Evolutionary conservation across 2,113 vertebrate genomes (phyloP).

Genomic region (Thryonomys swinderianus): DNA sequence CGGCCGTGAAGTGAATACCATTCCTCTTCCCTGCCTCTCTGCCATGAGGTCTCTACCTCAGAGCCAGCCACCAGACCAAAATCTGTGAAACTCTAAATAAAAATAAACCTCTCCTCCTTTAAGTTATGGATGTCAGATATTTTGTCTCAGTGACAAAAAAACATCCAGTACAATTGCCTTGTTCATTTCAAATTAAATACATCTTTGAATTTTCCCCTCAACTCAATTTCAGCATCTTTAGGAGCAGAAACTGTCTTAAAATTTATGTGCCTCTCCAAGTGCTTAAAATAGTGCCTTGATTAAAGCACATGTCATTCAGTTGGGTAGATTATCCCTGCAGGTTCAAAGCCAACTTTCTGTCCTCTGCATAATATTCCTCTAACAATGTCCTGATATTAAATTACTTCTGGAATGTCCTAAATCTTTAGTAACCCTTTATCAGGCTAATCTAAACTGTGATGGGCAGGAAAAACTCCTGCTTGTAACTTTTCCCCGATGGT

Average conservation of each 20-base stretch:
- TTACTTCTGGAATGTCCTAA: conserved; percentile 65
- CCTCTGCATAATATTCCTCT: conserved; percentile 42
- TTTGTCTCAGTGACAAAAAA: neutral
- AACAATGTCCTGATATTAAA: conserved; percentile 55
- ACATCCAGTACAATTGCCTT: neutral
- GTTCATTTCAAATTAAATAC: neutral
- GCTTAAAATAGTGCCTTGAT: conserved; percentile 36
- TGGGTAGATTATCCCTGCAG: neutral
- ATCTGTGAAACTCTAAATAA: neutral
- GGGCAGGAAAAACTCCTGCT: conserved; percentile 38
- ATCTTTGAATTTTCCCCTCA: conserved; percentile 25
- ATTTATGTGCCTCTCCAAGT: neutral
- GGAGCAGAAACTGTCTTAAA: neutral
- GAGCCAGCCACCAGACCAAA: neutral
- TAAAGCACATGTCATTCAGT: conserved; percentile 46
- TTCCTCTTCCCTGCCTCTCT: neutral
- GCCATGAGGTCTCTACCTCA: too few relatives aligned
- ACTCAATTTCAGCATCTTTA: neutral
- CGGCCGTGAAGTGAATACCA: neutral
- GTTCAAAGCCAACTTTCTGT: conserved; percentile 61
- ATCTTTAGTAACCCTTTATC: conserved; percentile 58
- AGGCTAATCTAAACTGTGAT: conserved; percentile 43
- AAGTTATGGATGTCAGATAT: neutral
- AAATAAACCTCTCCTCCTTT: neutral
- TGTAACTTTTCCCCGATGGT: conserved; percentile 30